Base-by-base conservation (phyloP, 2,113 vertebrate genomes). In the Ceyx melanurus region DNA sequence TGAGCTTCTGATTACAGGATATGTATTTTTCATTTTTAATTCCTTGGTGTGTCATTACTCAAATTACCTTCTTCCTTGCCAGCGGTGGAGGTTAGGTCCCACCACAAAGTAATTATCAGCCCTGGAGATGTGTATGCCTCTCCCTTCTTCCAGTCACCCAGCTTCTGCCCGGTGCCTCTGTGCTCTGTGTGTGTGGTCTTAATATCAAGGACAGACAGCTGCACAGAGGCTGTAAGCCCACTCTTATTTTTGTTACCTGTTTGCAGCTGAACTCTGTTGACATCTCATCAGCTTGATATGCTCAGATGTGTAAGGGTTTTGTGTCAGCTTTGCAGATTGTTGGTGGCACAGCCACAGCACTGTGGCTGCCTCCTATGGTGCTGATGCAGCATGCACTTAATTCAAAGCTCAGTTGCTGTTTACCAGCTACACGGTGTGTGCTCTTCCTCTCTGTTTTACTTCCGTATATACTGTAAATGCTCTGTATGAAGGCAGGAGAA, bases 41-140 rank as follows among this genome's bases (percentile, higher is more conserved):
- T 88, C 91, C 83, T 94, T 89, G 76, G 73, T 83, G 86, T 86
- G 46, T 83, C 46, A 87, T 94, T 72, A 31, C 78, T 87, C 66
- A 95, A 93, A 96, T 97, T 95, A 81, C 79, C 86, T 77, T 88
- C 76, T 93, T 86, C 73, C 66, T 77, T 88, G 96, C 93, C 90
- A 90, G 61, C 29, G 13, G 70, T 61, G 56, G 83, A 91, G 85
- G 72, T 95, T 95, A 54, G 50, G 33, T 86, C 92, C 90, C 64
- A 86, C 93, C 93, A 46, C 89, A 89, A 37, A 83, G 87, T 87
- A 78, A 80, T 73, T 72, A 33, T 48, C 46, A 45, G 67, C 14
- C 6, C 42, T 58, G 61, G 23, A 80, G 71, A 58, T 25, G 35
- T 13, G 14, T 45, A 37, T n/a, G 17, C 29, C 77, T 50, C 65